Evolutionary conservation across 2,888 invertebrate genomes (phyloP).

Genomic region (Caenorhabditis panamensis): DNA sequence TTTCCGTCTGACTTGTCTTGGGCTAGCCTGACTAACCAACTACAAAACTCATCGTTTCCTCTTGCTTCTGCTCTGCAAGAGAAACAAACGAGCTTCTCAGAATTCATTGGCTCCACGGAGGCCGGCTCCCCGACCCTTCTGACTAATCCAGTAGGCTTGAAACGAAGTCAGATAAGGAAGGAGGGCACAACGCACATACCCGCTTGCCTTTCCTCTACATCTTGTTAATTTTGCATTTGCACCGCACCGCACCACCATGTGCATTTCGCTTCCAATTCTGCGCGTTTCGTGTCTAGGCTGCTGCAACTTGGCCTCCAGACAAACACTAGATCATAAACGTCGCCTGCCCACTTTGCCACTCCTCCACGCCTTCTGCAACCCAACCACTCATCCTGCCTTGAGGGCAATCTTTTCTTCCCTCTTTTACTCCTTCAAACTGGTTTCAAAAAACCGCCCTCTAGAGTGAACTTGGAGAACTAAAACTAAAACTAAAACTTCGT

Average conservation of each 20-base stretch:
- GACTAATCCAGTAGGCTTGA: constrained; percentile 30
- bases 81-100: too few relatives aligned
- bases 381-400: constrained; percentile 1
- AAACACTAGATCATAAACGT: constrained; percentile 24
- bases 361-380: constrained; percentile 10
- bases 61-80: constrained; percentile 19
- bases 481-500: too few relatives aligned
- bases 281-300: constrained; percentile 6
- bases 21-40: too few relatives aligned
- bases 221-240: constrained; percentile 33
- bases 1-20: too few relatives aligned
- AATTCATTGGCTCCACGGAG: too few relatives aligned
- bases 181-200: constrained; percentile 9
- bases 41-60: neutral
- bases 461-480: too few relatives aligned
- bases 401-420: constrained; percentile 3
- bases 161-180: constrained; percentile 35
- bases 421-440: constrained; percentile 3
- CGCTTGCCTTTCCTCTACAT: neutral
- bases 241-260: constrained; percentile 8
- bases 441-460: constrained; percentile 8
- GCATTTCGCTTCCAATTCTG: constrained; percentile 13
- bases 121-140: too few relatives aligned
- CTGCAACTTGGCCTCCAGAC: neutral
- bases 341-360: neutral